These are phyloP conservation scores for Pangasius larnaudii DNA, from an alignment of 2,797 vertebrate genomes.

Conservation along the genomic window DNA sequence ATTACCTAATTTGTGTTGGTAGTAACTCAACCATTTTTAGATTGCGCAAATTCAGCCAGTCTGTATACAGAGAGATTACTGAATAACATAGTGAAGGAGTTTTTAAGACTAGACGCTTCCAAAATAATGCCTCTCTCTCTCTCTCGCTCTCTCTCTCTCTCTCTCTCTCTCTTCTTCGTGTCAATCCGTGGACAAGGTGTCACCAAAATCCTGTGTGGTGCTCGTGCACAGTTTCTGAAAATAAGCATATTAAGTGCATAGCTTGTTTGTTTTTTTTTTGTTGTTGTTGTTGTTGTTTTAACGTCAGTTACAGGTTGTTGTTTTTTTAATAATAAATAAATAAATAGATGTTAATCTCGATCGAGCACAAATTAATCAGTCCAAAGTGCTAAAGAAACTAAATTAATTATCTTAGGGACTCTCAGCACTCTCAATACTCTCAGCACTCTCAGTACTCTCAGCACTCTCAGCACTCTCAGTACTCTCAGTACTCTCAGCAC, in stretches of 20 bases:
- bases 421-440: no score
- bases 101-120: not conserved
- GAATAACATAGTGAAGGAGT: not conserved
- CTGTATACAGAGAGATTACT: not conserved
- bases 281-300: not conserved
- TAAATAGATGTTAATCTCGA: not conserved
- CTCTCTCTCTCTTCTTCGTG: not conserved
- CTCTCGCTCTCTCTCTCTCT: not conserved
- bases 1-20: not conserved
- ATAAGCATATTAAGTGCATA: not conserved
- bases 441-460: no score
- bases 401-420: no score
- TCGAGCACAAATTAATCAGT: not conserved
- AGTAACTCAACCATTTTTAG: not conserved
- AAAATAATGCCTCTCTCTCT: not conserved
- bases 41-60: no score
- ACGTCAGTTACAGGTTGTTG: not conserved
- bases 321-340: not conserved
- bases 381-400: no score
- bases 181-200: not conserved
- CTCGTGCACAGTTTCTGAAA: not conserved
- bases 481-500: no score
- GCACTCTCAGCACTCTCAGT: no score
- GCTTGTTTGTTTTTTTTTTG: not conserved
- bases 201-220: not conserved